These are phyloP conservation scores for Aeoliscus strigatus DNA, from an alignment of 2,797 vertebrate genomes.

Conservation along the genomic window DNA sequence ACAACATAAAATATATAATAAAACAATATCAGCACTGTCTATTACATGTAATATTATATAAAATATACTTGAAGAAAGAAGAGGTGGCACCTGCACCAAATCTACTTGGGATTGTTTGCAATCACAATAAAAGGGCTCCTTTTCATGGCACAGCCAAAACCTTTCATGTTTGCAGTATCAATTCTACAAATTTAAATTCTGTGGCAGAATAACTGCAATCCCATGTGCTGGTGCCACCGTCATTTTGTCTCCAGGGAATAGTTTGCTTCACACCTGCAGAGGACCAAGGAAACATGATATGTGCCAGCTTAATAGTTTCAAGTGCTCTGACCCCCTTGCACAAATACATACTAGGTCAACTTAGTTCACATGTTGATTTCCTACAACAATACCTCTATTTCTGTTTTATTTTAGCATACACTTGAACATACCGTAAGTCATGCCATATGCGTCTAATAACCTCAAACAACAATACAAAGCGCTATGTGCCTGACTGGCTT, in stretches of 20 bases:
- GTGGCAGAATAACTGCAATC: constrained; percentile 13
- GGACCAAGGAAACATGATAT: constrained; percentile 43
- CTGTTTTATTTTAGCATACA: neutral
- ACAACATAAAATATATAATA: too few species aligned
- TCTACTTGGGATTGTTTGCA: neutral
- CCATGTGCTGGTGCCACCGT: constrained; percentile 17
- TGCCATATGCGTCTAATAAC: neutral
- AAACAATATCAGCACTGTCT: too few species aligned
- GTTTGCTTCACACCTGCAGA: constrained; percentile 30
- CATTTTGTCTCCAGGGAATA: constrained; percentile 14
- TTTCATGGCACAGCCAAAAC: neutral
- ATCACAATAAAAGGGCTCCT: neutral
- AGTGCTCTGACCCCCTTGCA: constrained; percentile 18
- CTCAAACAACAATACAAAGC: constrained; percentile 11
- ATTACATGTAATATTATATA: too few species aligned
- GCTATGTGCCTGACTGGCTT: constrained; percentile 5
- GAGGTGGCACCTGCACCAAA: neutral
- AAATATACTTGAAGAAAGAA: too few species aligned
- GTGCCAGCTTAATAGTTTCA: constrained; percentile 23
- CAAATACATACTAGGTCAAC: constrained; percentile 5
- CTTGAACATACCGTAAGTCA: constrained; percentile 2
- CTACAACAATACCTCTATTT: neutral
- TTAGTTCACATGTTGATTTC: constrained; percentile 11
- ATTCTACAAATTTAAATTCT: constrained; percentile 11
- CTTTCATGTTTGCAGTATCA: neutral